These are phyloP conservation scores for Salvelinus fontinalis DNA, from an alignment of 2,113 vertebrate species.

Conservation along the genomic window DNA sequence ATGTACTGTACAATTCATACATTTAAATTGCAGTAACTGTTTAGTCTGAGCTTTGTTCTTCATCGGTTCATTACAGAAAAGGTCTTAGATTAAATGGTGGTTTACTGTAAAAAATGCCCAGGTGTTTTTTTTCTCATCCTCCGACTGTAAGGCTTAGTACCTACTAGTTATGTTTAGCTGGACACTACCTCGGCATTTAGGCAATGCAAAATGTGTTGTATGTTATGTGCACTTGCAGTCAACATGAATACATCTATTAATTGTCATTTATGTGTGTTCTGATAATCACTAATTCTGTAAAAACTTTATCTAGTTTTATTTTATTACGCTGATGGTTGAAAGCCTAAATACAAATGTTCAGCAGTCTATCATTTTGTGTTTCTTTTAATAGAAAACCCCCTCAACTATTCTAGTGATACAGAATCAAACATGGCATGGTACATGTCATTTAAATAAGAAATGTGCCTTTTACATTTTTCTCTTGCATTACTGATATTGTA, in stretches of 20 bases:
- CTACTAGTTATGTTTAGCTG: background rate
- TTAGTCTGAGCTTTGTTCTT: background rate
- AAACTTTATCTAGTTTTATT: background rate
- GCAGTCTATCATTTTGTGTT: background rate
- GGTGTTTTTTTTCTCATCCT: no score
- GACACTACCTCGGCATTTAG: background rate
- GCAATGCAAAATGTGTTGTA: background rate
- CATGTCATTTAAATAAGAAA: background rate
- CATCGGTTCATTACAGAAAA: background rate
- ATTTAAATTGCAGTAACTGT: background rate
- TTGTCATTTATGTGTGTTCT: background rate
- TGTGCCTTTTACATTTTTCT: constrained; percentile 14
- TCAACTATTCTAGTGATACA: background rate
- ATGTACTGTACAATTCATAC: background rate
- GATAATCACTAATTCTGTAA: background rate
- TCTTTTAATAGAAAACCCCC: background rate
- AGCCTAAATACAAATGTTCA: background rate
- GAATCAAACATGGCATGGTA: background rate
- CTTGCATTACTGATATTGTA: background rate
- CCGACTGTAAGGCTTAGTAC: no score
- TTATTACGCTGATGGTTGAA: constrained; percentile 1
- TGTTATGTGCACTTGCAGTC: no score
- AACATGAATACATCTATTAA: background rate
- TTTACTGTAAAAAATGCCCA: background rate
- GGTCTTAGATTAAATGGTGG: background rate